Evolutionary conservation across 2,888 invertebrate species (phyloP).

Genomic region (Stictocephala bisonia): DNA sequence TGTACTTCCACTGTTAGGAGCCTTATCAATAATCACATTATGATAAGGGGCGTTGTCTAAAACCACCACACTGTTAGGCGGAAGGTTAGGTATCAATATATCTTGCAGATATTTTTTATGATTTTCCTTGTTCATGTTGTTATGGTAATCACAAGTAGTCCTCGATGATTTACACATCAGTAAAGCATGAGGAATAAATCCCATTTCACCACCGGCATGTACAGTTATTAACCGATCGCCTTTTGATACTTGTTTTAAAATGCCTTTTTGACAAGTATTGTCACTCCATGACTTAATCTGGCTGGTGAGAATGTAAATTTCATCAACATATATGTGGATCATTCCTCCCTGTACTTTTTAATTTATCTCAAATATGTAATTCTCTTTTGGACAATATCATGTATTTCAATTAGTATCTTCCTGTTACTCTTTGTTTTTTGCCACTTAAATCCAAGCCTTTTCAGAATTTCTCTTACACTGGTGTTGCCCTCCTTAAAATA

Average conservation of each 20-base stretch:
- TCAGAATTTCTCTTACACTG: conserved; percentile 21
- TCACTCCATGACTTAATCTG: conserved; percentile 12
- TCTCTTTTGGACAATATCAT: conserved; percentile 7
- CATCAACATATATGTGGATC: conserved; percentile 22
- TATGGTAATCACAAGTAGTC: conserved; percentile 34
- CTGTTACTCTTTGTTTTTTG: conserved; percentile 12
- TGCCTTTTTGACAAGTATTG: not conserved
- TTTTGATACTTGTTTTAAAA: not conserved
- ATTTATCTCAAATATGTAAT: not conserved
- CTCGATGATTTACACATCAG: conserved; percentile 26
- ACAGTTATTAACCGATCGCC: conserved; percentile 36
- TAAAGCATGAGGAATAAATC: conserved; percentile 26
- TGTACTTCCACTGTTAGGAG: not conserved
- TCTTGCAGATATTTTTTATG: conserved; percentile 21
- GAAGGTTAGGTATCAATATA: conserved; percentile 25
- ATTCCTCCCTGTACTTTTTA: conserved; percentile 7
- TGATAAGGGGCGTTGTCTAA: conserved; percentile 38
- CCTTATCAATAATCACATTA: conserved; percentile 12
- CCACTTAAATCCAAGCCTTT: conserved; percentile 23
- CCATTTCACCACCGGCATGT: conserved; percentile 34
- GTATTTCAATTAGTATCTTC: conserved; percentile 1
- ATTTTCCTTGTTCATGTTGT: conserved; percentile 32
- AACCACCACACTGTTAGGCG: conserved; percentile 23
- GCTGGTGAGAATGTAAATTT: conserved; percentile 7
- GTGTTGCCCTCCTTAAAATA: not conserved